A percentile compares a stretch with the other conserved stretches of the same genome.
Conservation (phyloP, 2,113 vertebrate genomes). For the Seriola dumerili region DNA sequence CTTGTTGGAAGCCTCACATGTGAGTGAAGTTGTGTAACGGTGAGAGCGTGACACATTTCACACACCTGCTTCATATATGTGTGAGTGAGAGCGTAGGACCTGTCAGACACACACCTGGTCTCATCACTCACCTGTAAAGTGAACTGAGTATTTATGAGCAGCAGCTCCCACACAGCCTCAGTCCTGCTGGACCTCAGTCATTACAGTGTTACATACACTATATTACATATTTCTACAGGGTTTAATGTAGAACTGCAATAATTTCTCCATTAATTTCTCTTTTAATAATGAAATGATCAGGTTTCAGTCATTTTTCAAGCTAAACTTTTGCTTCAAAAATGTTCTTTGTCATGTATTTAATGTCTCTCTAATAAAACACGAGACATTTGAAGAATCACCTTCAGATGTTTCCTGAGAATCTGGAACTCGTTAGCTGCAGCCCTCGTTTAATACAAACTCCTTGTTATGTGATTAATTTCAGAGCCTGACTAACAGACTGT, state of each 20-base stretch:
- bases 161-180: background rate
- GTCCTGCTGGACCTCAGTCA: background rate
- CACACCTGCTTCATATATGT: slow-evolving; percentile 30
- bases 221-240: background rate
- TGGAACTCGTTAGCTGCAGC: too few relatives aligned
- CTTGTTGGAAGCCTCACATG: slow-evolving; percentile 8
- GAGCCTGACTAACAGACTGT: background rate
- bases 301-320: background rate
- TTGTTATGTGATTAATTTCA: too few relatives aligned
- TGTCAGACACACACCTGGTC: slow-evolving; percentile 39
- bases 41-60: slow-evolving; percentile 23
- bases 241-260: background rate
- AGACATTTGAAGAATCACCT: too few relatives aligned
- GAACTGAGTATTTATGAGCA: background rate
- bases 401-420: too few relatives aligned
- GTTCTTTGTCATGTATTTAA: too few relatives aligned
- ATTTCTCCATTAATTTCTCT: background rate
- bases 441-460: too few relatives aligned
- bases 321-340: background rate
- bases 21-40: slow-evolving; percentile 14
- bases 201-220: background rate
- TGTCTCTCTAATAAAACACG: too few relatives aligned
- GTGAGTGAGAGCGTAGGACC: background rate
- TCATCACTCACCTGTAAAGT: slow-evolving; percentile 31
- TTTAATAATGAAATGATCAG: background rate